Evolutionary conservation across 2,113 vertebrate genomes (phyloP).

Genomic region (Xenus cinereus): DNA sequence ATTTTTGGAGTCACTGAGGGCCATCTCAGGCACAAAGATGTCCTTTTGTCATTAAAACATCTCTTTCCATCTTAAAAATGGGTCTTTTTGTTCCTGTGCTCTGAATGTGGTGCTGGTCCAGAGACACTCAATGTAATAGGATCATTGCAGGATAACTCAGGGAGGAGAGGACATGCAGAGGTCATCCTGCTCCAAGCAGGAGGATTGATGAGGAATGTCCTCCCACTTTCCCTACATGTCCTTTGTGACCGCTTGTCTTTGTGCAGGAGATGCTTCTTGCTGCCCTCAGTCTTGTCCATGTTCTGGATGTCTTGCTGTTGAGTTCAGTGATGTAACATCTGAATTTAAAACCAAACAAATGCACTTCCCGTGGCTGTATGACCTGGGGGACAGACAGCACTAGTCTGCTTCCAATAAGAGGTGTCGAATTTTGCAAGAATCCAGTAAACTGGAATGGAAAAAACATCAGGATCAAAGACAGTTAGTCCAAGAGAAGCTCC

Average conservation of each 20-base stretch:
- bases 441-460: background rate
- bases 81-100: background rate
- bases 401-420: background rate
- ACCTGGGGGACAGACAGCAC: background rate
- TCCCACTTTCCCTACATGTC: background rate
- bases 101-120: background rate
- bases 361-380: background rate
- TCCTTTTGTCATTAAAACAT: background rate
- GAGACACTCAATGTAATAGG: background rate
- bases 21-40: background rate
- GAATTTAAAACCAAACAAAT: background rate
- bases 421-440: background rate
- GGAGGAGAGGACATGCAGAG: accelerated
- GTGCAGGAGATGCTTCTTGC: background rate
- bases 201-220: background rate
- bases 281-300: background rate
- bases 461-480: background rate
- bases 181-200: background rate
- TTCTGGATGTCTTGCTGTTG: background rate
- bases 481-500: background rate
- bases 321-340: background rate
- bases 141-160: background rate
- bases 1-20: background rate
- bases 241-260: background rate
- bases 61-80: background rate